Evolutionary conservation across 2,888 invertebrate species (phyloP).

Genomic region (Eudasyphora cyanicolor): DNA sequence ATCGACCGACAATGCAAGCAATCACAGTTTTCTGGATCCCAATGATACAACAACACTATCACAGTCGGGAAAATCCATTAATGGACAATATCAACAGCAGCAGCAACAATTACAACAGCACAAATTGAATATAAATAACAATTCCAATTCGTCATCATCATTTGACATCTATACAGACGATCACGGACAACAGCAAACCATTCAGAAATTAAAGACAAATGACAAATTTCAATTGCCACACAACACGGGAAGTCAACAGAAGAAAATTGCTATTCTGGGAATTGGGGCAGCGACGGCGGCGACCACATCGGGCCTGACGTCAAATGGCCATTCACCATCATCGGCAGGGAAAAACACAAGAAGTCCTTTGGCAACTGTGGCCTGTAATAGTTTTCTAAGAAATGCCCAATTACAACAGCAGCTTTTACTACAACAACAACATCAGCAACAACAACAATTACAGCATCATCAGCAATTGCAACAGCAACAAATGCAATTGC

Average conservation of each 20-base stretch:
- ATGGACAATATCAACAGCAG: constrained; percentile 41
- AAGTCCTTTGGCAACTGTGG: constrained; percentile 78
- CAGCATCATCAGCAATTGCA: constrained; percentile 39
- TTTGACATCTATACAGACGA: constrained; percentile 60
- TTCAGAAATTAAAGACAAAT: constrained; percentile 55
- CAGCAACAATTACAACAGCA: constrained; percentile 34
- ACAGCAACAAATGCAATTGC: neutral
- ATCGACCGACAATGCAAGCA: constrained; percentile 68
- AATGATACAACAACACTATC: constrained; percentile 66
- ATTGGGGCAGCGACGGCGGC: constrained; percentile 66
- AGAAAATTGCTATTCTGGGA: constrained; percentile 71
- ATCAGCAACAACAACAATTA: constrained; percentile 52
- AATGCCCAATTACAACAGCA: constrained; percentile 65
- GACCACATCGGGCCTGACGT: too few species aligned
- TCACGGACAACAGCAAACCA: constrained; percentile 49
- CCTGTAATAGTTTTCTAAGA: constrained; percentile 75
- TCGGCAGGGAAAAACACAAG: constrained; percentile 70
- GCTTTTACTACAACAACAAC: constrained; percentile 39
- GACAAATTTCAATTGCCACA: constrained; percentile 62
- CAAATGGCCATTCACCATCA: constrained; percentile 69
- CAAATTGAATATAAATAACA: constrained; percentile 49
- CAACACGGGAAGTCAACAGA: constrained; percentile 69
- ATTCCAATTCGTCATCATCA: constrained; percentile 72
- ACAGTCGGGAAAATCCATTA: constrained; percentile 6
- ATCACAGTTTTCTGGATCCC: constrained; percentile 67